Evolutionary conservation across 2,113 vertebrate species (phyloP), one percentile per base, ranked within the genome.

Genomic region (Suricata suricatta): DNA sequence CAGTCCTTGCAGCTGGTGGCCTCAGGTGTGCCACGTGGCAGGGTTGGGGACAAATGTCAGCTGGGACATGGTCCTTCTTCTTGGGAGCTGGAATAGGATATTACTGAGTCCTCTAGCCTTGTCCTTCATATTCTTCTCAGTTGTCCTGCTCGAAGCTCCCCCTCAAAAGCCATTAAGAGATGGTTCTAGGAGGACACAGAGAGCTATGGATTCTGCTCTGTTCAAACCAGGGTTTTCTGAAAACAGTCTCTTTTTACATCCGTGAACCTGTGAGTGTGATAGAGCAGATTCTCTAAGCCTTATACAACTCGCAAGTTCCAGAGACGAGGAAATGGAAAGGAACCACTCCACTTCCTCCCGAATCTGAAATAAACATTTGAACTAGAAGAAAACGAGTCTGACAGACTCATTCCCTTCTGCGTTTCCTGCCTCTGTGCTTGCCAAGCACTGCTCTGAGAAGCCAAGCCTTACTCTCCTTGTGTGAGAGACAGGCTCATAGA

Each of bases 401-500:
- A 99, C 98, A 99, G 98, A 99, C 98, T 98, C 91, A 41, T 98
- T 98, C 98, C 98, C 98, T 98, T 98, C 97, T 98, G 97, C 31
- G 95, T 98, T 98, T 99, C 98, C 98, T 98, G 97, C 96, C 98
- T 98, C 97, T 7, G 4, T 82, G 97, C 98, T 98, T 99, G 98
- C 98, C 98, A 99, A 98, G 98, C 94, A 38, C 96, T 44, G 14
- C 96, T 98, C 0, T 7, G 84, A 97, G 97, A 96, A 98, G 98
- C 98, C 98, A 98, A 98, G 97, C 93, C 88, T 97, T 98, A 83
- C 96, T 98, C 97, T 96, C 82, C 98, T 96, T 98, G 98, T 98
- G 93, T 98, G 98, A 98, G 98, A 99, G 98, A 99, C 99, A 98
- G 99, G 99, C 99, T 99, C 99, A 99, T 98, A 99, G 99, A 99